Conservation (phyloP, 2,113 vertebrate species). For the Leiothrix lutea region DNA sequence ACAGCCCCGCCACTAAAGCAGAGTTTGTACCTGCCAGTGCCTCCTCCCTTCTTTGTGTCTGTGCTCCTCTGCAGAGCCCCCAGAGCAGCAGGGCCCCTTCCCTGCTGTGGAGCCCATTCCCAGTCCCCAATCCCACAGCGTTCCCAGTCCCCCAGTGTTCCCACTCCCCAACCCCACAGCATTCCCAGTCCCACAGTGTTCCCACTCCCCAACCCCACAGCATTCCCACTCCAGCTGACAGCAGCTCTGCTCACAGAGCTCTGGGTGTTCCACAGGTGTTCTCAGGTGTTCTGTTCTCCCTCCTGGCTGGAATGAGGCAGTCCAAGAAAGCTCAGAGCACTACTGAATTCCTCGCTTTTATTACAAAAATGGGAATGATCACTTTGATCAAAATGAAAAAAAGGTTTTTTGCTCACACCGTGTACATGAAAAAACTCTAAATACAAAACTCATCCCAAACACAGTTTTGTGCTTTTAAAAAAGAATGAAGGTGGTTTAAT, state of each 20-base stretch:
- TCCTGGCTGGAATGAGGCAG: not conserved
- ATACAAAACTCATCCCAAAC: slow-evolving; percentile 75
- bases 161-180: not conserved
- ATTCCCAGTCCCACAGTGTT: not conserved
- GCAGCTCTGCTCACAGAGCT: not conserved
- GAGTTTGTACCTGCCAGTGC: not conserved
- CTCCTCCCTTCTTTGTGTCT: not conserved
- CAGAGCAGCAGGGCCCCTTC: not conserved
- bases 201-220: not conserved
- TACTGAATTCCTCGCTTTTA: slow-evolving; percentile 73
- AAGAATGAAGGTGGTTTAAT: slow-evolving; percentile 42
- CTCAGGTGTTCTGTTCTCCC: fast-evolving
- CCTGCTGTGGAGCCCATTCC: not conserved
- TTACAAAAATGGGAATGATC: slow-evolving; percentile 79
- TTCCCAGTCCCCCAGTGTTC: too few relatives aligned
- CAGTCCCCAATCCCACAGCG: not conserved
- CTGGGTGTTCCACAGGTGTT: not conserved
- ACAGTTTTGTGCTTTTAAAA: slow-evolving; percentile 56
- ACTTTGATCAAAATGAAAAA: slow-evolving; percentile 78
- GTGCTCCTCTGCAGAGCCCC: not conserved
- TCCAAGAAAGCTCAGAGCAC: slow-evolving; percentile 28
- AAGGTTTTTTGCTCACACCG: slow-evolving; percentile 64
- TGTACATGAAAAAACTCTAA: slow-evolving; percentile 74
- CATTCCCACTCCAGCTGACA: not conserved
- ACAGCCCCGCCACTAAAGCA: slow-evolving; percentile 3